A percentile compares a stretch with the other conserved stretches of the same genome.
Conservation (phyloP, 2,888 invertebrate species). For the Orthosia incerta region DNA sequence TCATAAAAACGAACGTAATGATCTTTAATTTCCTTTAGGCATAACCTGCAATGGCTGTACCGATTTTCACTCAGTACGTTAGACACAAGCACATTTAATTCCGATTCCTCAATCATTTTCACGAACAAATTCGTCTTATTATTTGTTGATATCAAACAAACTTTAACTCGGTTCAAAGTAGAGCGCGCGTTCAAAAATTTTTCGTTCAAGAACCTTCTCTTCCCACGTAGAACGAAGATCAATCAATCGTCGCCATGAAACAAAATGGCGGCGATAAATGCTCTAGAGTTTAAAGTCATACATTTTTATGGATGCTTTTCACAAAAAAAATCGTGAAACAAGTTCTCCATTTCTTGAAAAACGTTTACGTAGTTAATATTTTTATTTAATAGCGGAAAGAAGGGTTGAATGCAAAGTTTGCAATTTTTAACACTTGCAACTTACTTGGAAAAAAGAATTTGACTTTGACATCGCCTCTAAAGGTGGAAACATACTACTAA, state of each 20-base stretch:
- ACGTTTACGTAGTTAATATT: not conserved
- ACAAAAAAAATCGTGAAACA: not conserved
- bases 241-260: conserved; percentile 45
- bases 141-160: conserved; percentile 10
- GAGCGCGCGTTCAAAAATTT: conserved; percentile 77
- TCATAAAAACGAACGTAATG: conserved; percentile 81
- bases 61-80: conserved; percentile 80
- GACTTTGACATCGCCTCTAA: conserved; percentile 1
- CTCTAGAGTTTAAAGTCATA: not conserved
- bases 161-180: conserved; percentile 34
- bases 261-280: conserved; percentile 58
- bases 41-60: conserved; percentile 87
- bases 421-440: conserved; percentile 33
- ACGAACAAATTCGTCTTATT: conserved; percentile 36
- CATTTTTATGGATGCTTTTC: not conserved
- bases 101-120: conserved; percentile 73
- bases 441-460: not conserved
- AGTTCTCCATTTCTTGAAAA: not conserved
- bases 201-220: conserved; percentile 83
- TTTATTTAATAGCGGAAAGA: not conserved
- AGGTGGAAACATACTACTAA: too few species aligned
- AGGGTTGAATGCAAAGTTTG: not conserved
- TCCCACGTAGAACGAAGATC: conserved; percentile 12
- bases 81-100: conserved; percentile 77
- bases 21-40: conserved; percentile 76